phyloP scores from a whole-genome alignment of 2,113 vertebrate species.

The Sisor rabdophorus region DNA sequence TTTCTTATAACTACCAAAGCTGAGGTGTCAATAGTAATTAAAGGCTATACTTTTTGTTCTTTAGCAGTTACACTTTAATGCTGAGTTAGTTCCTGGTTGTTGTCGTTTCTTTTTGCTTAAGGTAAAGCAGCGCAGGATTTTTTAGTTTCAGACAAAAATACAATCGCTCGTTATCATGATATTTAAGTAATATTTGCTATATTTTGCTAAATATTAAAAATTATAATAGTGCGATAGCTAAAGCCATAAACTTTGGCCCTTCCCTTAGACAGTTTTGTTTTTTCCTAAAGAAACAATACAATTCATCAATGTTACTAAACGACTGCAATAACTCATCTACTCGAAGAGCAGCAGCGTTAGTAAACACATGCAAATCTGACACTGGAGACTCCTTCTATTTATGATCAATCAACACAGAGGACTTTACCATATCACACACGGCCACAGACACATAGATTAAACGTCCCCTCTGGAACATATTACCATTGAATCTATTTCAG shows the following conservation, averaged over 20 bases:
- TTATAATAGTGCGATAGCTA: no score
- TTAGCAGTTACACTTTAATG: background rate
- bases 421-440: background rate
- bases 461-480: background rate
- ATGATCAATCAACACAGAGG: background rate
- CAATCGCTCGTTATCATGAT: no score
- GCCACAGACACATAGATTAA: background rate
- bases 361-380: background rate
- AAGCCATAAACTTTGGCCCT: no score
- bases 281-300: no score
- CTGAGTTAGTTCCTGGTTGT: background rate
- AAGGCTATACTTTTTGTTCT: background rate
- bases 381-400: background rate
- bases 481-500: background rate
- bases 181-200: no score
- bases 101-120: background rate
- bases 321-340: no score
- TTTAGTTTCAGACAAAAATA: background rate
- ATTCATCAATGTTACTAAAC: no score
- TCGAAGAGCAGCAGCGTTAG: no score
- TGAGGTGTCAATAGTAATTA: background rate
- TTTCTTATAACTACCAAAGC: background rate
- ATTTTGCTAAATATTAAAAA: no score
- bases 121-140: background rate
- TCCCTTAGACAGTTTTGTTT: no score